phyloP scores from a whole-genome alignment of 53 echinoderm and acorn worm species.

The Paracentrotus lividus region DNA sequence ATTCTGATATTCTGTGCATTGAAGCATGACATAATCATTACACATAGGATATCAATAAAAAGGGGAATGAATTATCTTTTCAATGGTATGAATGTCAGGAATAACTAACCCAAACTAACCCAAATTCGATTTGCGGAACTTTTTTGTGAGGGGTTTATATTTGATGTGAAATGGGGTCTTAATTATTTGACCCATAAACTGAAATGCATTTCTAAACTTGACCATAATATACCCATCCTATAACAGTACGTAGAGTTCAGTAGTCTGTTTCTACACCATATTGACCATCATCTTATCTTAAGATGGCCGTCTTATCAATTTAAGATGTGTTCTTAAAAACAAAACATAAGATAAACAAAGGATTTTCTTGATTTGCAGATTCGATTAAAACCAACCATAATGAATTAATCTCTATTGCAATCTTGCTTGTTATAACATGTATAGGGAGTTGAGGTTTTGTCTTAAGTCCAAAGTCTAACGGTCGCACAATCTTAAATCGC shows the following conservation, averaged over 20 bases:
- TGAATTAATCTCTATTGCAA: slow-evolving; percentile 29
- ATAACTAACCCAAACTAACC: too few species aligned
- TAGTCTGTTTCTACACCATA: not conserved
- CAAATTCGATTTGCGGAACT: too few species aligned
- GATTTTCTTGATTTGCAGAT: slow-evolving; percentile 14
- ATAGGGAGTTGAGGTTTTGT: not conserved
- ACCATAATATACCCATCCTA: not conserved
- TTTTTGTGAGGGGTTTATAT: too few species aligned
- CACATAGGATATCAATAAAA: too few species aligned
- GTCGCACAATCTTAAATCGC: slow-evolving; percentile 39
- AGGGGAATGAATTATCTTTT: too few species aligned
- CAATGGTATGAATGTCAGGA: too few species aligned
- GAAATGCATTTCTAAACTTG: too few species aligned
- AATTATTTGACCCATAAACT: too few species aligned
- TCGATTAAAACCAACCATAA: not conserved
- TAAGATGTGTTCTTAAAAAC: slow-evolving; percentile 47
- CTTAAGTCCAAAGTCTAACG: slow-evolving; percentile 55
- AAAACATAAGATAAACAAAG: slow-evolving; percentile 15
- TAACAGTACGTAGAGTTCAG: not conserved
- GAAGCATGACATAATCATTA: too few species aligned
- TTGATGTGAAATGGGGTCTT: too few species aligned
- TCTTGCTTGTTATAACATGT: too few species aligned
- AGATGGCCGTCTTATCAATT: slow-evolving; percentile 37
- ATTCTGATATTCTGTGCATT: too few species aligned
- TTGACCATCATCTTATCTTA: slow-evolving; percentile 14